Evolutionary conservation across 2,113 vertebrate genomes (phyloP).

Genomic region (Ginglymostoma cirratum): DNA sequence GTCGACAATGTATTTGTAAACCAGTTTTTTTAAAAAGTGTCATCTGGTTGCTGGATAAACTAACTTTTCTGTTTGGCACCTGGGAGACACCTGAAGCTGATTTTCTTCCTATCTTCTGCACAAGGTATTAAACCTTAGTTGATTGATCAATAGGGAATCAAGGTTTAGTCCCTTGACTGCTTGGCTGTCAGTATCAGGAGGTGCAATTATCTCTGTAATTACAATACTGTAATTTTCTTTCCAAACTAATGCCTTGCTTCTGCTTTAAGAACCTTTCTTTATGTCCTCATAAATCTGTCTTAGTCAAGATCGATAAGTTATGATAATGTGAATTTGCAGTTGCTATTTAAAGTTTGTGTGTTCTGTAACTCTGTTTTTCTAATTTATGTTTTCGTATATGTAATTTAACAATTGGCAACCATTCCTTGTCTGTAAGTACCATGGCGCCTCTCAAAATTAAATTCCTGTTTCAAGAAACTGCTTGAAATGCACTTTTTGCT

Average conservation of each 20-base stretch:
- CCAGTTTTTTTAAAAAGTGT: not conserved
- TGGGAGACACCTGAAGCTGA: not conserved
- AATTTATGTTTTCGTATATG: not conserved
- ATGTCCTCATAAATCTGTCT: not conserved
- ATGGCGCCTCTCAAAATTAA: not conserved
- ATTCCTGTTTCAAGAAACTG: not conserved
- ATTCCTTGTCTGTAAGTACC: not conserved
- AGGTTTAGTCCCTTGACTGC: not conserved
- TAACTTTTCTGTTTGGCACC: not conserved
- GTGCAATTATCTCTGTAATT: not conserved
- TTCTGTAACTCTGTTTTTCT: not conserved
- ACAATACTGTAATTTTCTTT: not conserved
- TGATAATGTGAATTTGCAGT: not conserved
- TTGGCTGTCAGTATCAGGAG: not conserved
- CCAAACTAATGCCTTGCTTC: not conserved
- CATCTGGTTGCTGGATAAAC: not conserved
- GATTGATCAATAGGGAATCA: not conserved
- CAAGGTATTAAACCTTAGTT: not conserved
- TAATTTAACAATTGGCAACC: conserved; percentile 10
- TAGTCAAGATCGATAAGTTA: not conserved
- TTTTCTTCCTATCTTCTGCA: not conserved
- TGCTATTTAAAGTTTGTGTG: not conserved
- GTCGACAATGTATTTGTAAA: not conserved
- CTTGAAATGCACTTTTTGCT: not conserved
- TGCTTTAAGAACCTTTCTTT: not conserved